A percentile compares a stretch with the other conserved stretches of the same genome.
Evolutionary conservation across 2,113 vertebrate genomes (phyloP).

Genomic region (Indicator indicator): DNA sequence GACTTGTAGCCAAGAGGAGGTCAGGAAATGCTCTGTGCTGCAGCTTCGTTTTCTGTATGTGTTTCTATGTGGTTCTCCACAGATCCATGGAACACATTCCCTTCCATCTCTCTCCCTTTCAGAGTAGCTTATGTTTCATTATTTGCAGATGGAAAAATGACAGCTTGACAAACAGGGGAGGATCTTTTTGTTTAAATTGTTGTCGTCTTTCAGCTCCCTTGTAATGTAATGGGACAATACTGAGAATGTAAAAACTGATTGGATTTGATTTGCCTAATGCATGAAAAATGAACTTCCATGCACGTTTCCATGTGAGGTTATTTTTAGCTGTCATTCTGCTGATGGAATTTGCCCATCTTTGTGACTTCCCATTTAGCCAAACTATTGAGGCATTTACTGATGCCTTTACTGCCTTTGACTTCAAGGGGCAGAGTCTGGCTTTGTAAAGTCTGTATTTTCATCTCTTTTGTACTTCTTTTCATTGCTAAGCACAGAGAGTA

Average conservation of each 20-base stretch:
- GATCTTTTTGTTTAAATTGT: conserved; percentile 68
- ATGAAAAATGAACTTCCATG: neutral
- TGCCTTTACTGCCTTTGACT: conserved; percentile 65
- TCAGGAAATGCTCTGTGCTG: conserved; percentile 65
- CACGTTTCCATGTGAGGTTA: conserved; percentile 1
- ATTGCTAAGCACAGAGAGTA: conserved; percentile 59
- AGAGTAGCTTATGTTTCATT: conserved; percentile 65
- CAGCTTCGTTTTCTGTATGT: conserved; percentile 70
- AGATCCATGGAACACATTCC: conserved; percentile 62
- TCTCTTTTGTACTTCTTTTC: conserved; percentile 63
- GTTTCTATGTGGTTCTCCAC: conserved; percentile 72
- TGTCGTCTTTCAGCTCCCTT: conserved; percentile 30
- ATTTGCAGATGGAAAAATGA: conserved; percentile 70
- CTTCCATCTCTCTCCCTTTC: conserved; percentile 46
- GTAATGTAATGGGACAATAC: conserved; percentile 50
- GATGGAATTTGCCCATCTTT: conserved; percentile 39
- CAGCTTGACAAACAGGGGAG: conserved; percentile 62
- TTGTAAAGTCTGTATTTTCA: conserved; percentile 48
- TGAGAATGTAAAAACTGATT: conserved; percentile 52
- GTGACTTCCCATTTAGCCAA: conserved; percentile 41
- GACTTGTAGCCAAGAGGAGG: conserved; percentile 65
- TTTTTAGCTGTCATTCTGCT: conserved; percentile 52
- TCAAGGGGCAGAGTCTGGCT: conserved; percentile 13
- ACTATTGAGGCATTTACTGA: conserved; percentile 57
- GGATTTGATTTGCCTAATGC: neutral